Evolutionary conservation across 2,888 invertebrate genomes (phyloP), one percentile per base, ranked within the genome.

Genomic region (Cephus pygmeus): DNA sequence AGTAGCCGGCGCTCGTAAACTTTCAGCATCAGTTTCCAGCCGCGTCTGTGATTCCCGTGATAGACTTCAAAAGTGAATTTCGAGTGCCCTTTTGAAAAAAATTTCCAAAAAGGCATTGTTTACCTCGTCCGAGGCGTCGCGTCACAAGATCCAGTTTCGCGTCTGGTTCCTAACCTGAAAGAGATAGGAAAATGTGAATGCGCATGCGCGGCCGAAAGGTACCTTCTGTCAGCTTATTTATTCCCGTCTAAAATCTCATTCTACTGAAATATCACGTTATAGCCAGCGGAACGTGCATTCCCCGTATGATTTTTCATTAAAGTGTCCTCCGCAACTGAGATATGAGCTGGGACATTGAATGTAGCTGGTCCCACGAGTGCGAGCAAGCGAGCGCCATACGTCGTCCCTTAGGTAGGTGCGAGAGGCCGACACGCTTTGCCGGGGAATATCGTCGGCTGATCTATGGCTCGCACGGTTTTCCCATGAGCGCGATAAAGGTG

Each of bases 251-350:
- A 88, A 88, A 89, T 89, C 89, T 88, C 88, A 89, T 89, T 90
- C 87, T 85, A 82, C 81, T 86, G 88, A 89, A 90, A 89, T 87
- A 87, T 87, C 86, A 83, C 84, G 82, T 82, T 84, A 88, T 87
- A 88, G 87, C 85, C 82, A 83, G 82, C 83, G 76, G 86, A 84
- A 86, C 87, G 86, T 85, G 87, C 85, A 86, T 86, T 90, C 88
- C 83, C 87, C 87, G 89, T 89, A 90, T 91, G 91, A 91, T 91
- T 91, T 91, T 91, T 90, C 91, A 91, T 91, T 91, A 91, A 90
- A 90, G 88, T 90, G 91, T 91, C 91, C 87, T 86, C 82, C 85
- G 84, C 83, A 82, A 80, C 87, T 90, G 91, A 91, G 90, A 91
- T 90, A 90, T 88, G 87, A 40, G 87, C 83, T 86, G 87, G 87